These are phyloP conservation scores for Limnothrissa miodon DNA, from an alignment of 2,113 vertebrate species.

Conservation along the genomic window DNA sequence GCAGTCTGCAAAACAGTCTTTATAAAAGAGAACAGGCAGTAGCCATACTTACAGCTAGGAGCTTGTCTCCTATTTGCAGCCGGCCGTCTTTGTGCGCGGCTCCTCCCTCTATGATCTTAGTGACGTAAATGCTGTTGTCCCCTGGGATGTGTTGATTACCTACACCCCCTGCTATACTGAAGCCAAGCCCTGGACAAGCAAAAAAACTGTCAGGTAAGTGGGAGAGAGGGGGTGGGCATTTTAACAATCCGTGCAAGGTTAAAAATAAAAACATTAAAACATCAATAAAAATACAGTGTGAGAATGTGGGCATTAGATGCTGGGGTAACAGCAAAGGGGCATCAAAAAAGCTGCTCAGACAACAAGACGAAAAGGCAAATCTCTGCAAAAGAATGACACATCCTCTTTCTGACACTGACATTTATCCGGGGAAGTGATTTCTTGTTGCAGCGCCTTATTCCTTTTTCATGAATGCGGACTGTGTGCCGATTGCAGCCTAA, in stretches of 20 bases:
- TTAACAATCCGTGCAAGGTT: background rate
- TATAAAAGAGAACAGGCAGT: background rate
- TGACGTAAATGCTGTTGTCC: slow-evolving; percentile 98
- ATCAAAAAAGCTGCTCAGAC: background rate
- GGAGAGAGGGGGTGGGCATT: background rate
- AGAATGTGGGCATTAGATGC: background rate
- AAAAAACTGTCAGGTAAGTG: background rate
- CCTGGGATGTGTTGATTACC: slow-evolving; percentile 99
- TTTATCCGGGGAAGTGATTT: background rate
- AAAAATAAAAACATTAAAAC: background rate
- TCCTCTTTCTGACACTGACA: background rate
- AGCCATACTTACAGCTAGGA: slow-evolving; percentile 45
- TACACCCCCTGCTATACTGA: slow-evolving; percentile 97
- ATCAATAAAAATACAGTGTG: background rate
- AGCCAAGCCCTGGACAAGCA: slow-evolving; percentile 84
- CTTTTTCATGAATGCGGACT: background rate
- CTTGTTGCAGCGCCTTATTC: background rate
- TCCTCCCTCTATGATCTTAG: slow-evolving; percentile 96
- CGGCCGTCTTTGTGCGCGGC: slow-evolving; percentile 94
- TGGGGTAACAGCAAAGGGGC: too few relatives aligned
- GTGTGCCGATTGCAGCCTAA: background rate
- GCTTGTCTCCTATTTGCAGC: slow-evolving; percentile 97
- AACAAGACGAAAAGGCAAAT: background rate
- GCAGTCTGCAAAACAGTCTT: background rate
- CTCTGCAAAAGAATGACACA: too few relatives aligned